Conservation (phyloP, 2,113 vertebrate species). For the Motacilla alba region DNA sequence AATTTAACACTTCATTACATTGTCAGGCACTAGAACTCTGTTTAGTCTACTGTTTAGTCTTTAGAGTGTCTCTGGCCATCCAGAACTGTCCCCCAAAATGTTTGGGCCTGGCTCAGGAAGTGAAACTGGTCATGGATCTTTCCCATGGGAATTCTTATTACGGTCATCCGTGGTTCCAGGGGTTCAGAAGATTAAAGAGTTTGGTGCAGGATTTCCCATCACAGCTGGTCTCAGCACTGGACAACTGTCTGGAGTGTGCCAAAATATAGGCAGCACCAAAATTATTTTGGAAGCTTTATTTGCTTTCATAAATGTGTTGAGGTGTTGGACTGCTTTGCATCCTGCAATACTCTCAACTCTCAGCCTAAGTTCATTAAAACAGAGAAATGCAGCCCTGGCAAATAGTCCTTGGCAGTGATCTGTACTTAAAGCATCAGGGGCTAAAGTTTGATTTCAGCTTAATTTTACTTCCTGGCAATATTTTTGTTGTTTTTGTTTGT, state of each 20-base stretch:
- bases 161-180: background rate
- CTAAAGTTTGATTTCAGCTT: background rate
- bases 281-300: background rate
- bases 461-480: background rate
- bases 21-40: background rate
- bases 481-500: background rate
- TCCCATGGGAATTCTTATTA: background rate
- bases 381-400: background rate
- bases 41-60: background rate
- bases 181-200: background rate
- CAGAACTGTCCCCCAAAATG: background rate
- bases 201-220: background rate
- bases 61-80: background rate
- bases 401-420: background rate
- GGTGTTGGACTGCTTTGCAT: background rate
- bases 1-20: background rate
- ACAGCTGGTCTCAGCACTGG: background rate
- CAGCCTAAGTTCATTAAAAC: background rate
- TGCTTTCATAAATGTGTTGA: background rate
- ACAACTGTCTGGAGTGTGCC: background rate
- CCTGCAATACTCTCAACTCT: background rate
- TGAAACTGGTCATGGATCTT: background rate
- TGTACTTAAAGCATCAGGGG: background rate
- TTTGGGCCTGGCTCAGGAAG: background rate
- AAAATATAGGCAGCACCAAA: background rate